These are phyloP conservation scores for Menidia menidia DNA, from an alignment of 2,797 vertebrate species.

Conservation along the genomic window DNA sequence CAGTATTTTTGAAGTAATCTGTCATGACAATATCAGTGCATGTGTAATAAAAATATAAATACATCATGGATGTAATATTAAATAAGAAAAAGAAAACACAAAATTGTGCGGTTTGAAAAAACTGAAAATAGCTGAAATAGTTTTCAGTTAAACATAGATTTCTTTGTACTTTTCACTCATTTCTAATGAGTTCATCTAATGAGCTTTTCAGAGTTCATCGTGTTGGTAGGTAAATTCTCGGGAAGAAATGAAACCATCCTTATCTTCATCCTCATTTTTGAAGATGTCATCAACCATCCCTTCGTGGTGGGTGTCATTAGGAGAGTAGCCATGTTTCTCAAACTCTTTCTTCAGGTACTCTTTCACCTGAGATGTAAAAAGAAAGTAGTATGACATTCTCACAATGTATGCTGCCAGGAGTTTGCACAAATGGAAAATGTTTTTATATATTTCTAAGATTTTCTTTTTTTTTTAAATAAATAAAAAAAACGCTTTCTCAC, in stretches of 20 bases:
- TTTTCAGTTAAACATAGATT: constrained; percentile 15
- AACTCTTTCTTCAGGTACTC: constrained; percentile 94
- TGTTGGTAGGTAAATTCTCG: constrained; percentile 96
- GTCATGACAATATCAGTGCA: constrained; percentile 43
- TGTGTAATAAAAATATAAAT: constrained; percentile 40
- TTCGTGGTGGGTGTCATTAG: constrained; percentile 94
- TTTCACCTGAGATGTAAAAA: constrained; percentile 84
- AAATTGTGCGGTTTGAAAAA: constrained; percentile 6
- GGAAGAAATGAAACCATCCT: constrained; percentile 94
- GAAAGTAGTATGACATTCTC: background rate
- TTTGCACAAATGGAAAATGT: too few relatives aligned
- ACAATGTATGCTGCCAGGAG: background rate
- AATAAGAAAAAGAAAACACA: constrained; percentile 15
- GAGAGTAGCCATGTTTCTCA: constrained; percentile 89
- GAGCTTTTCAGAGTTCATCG: constrained; percentile 85
- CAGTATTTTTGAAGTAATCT: constrained; percentile 16
- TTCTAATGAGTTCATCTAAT: too few relatives aligned
- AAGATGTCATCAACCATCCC: constrained; percentile 96
- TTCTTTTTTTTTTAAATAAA: too few relatives aligned
- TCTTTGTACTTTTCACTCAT: background rate
- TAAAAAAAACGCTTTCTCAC: constrained; percentile 65
- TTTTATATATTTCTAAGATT: too few relatives aligned
- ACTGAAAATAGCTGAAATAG: background rate
- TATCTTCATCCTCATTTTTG: constrained; percentile 95
- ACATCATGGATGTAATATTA: constrained; percentile 15